phyloP scores from a whole-genome alignment of 1,140 invertebrate species.

The Antheraea pernyi region DNA sequence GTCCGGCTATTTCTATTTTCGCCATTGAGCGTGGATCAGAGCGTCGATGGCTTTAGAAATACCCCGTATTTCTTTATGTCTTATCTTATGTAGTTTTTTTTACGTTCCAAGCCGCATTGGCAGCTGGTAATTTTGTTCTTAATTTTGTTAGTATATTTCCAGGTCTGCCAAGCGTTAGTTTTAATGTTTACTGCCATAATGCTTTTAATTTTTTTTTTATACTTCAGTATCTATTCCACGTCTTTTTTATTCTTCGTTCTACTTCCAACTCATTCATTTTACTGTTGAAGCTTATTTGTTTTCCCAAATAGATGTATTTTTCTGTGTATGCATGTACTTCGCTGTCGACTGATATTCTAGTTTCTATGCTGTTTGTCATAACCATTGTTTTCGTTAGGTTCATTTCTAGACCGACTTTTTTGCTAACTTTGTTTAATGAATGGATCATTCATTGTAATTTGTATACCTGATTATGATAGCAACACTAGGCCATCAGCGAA shows the following conservation, averaged over 20 bases:
- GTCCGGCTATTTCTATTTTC: background rate
- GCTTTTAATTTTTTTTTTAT: too few species aligned
- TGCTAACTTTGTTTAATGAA: background rate
- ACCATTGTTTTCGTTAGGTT: too few species aligned
- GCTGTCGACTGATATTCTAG: background rate
- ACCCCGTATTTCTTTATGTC: background rate
- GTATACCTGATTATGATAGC: background rate
- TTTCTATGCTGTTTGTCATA: too few species aligned
- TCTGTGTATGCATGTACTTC: conserved; percentile 1
- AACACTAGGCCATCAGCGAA: background rate
- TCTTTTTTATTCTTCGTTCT: too few species aligned
- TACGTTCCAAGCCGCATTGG: background rate
- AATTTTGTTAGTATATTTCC: too few species aligned
- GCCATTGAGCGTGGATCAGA: background rate
- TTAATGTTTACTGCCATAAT: background rate
- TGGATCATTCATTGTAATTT: background rate
- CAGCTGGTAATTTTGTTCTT: too few species aligned
- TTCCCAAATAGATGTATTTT: background rate
- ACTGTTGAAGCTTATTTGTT: too few species aligned
- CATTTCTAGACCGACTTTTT: too few species aligned
- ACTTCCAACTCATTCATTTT: too few species aligned
- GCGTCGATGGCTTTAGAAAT: too few species aligned
- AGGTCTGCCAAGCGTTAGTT: background rate
- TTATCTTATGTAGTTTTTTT: background rate
- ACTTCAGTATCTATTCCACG: too few species aligned